Evolutionary conservation across 2,888 invertebrate genomes (phyloP).

Genomic region (Monoplex corrugatus): DNA sequence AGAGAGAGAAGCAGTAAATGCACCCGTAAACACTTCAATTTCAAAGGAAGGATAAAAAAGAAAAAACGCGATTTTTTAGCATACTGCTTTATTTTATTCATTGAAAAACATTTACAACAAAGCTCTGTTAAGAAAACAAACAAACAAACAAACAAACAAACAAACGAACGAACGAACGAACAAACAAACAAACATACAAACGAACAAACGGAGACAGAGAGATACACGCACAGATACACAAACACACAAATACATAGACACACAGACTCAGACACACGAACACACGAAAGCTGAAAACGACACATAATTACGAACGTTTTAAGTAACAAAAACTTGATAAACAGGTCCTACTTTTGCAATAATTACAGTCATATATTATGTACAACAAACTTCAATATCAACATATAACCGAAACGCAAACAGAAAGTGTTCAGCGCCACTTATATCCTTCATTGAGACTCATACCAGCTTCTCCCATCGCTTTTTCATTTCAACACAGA

Average conservation of each 20-base stretch:
- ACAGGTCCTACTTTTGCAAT: neutral
- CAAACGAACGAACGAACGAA: no score
- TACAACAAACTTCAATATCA: neutral
- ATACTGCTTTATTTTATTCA: no score
- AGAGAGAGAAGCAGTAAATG: neutral
- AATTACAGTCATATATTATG: neutral
- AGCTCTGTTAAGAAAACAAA: no score
- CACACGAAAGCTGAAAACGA: no score
- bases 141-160: no score
- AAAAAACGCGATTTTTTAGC: no score
- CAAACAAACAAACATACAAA: constrained; percentile 9
- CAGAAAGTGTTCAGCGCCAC: neutral
- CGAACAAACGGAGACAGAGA: no score
- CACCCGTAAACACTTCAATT: neutral
- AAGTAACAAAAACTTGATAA: neutral
- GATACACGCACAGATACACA: no score
- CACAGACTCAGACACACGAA: no score
- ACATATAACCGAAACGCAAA: neutral
- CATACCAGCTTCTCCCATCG: neutral
- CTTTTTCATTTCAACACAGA: neutral
- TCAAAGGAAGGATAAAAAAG: neutral
- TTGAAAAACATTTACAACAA: no score
- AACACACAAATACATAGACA: no score
- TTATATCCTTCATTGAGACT: neutral
- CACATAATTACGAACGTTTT: no score